Evolutionary conservation across 2,888 invertebrate genomes (phyloP).

Genomic region (Pandemis corylana): DNA sequence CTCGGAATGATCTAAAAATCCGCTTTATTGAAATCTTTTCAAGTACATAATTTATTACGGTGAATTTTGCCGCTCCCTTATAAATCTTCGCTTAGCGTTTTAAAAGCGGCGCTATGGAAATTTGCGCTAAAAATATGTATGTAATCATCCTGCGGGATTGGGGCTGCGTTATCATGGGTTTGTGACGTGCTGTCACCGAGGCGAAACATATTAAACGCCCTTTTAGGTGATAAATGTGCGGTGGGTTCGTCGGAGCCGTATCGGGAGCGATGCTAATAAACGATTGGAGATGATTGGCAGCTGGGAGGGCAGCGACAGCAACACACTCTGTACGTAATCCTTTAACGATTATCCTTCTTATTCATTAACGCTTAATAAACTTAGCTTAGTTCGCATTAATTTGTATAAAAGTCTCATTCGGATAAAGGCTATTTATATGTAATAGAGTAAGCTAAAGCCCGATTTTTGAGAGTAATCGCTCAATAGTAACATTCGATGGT

Average conservation of each 20-base stretch:
- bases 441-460: too few relatives aligned
- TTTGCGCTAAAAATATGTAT: slow-evolving; percentile 46
- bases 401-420: too few relatives aligned
- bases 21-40: slow-evolving; percentile 24
- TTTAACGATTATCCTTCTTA: slow-evolving; percentile 9
- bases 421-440: too few relatives aligned
- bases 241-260: slow-evolving; percentile 59
- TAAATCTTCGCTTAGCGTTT: slow-evolving; percentile 37
- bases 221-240: slow-evolving; percentile 78
- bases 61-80: slow-evolving; percentile 25
- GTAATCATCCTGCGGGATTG: slow-evolving; percentile 59
- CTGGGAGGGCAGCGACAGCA: slow-evolving; percentile 49
- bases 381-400: too few relatives aligned
- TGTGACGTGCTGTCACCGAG: slow-evolving; percentile 64
- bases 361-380: neutral
- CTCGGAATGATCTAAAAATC: slow-evolving; percentile 11
- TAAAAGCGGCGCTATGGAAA: slow-evolving; percentile 42
- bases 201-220: slow-evolving; percentile 81
- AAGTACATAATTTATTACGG: slow-evolving; percentile 32
- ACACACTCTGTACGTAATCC: slow-evolving; percentile 26
- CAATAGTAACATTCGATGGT: too few relatives aligned
- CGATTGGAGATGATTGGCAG: slow-evolving; percentile 78
- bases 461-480: too few relatives aligned
- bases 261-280: slow-evolving; percentile 74
- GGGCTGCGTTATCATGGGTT: slow-evolving; percentile 37